Percentiles rank a stretch among this genome's conserved stretches.
Evolutionary conservation across 1,140 invertebrate genomes (phyloP).

Genomic region (Orius insidiosus): DNA sequence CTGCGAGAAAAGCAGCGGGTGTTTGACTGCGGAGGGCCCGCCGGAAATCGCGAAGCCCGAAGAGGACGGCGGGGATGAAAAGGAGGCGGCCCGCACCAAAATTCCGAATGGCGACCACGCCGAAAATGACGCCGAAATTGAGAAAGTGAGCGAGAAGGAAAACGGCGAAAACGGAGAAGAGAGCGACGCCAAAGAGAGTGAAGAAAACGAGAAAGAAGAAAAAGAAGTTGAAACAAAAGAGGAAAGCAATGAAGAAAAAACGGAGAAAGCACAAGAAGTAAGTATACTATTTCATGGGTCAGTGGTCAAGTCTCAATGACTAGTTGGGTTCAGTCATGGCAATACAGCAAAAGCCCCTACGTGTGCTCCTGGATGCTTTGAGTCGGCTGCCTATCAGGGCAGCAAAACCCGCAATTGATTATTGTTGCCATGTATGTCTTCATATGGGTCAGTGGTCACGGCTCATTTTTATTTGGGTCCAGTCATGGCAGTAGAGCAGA

Average conservation of each 20-base stretch:
- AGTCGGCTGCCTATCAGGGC: too few relatives aligned
- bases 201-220: neutral
- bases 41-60: neutral
- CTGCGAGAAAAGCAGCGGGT: slow-evolving; percentile 10
- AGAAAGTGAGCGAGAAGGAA: neutral
- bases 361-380: too few relatives aligned
- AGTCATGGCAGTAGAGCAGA: too few relatives aligned
- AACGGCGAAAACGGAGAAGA: slow-evolving; percentile 3
- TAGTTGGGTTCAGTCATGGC: too few relatives aligned
- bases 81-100: neutral
- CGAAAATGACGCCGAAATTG: neutral
- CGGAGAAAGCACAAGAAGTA: slow-evolving; percentile 3
- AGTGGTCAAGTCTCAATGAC: too few relatives aligned
- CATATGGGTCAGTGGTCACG: too few relatives aligned
- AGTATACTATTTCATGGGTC: too few relatives aligned
- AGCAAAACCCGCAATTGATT: too few relatives aligned
- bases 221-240: neutral
- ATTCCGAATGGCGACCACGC: neutral
- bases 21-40: slow-evolving; percentile 3
- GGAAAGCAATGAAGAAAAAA: slow-evolving; percentile 4
- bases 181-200: slow-evolving; percentile 5
- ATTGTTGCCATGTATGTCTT: too few relatives aligned
- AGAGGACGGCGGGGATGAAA: neutral
- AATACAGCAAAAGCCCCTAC: too few relatives aligned
- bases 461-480: too few relatives aligned